Percentiles rank a stretch among this genome's conserved stretches.
phyloP scores from a whole-genome alignment of 2,888 invertebrate species.

The Laspeyria flexula region DNA sequence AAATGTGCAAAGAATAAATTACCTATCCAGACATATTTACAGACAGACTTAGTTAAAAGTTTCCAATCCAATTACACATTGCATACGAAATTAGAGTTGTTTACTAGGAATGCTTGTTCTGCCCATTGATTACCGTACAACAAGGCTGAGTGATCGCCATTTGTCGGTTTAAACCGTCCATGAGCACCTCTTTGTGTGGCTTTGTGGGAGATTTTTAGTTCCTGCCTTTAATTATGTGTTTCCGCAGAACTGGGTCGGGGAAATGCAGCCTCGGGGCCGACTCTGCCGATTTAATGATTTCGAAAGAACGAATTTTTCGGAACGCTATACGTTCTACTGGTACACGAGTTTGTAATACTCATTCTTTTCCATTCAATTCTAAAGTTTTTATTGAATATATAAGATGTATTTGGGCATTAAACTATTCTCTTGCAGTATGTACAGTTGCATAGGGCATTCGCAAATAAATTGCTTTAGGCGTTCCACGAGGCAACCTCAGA shows the following conservation, averaged over 20 bases:
- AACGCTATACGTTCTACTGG: constrained; percentile 23
- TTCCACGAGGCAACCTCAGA: no score
- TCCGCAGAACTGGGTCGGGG: constrained; percentile 50
- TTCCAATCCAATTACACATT: neutral
- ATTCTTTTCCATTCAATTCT: no score
- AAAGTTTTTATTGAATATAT: neutral
- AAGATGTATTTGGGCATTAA: neutral
- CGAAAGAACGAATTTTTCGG: constrained; percentile 40
- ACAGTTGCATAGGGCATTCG: no score
- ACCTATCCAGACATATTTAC: no score
- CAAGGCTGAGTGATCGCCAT: constrained; percentile 31
- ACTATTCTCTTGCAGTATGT: no score
- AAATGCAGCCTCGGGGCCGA: constrained; percentile 26
- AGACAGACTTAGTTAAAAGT: neutral
- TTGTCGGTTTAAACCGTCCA: constrained; percentile 42
- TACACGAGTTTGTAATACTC: constrained; percentile 15
- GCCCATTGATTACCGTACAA: constrained; percentile 6
- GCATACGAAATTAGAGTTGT: neutral
- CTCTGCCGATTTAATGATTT: constrained; percentile 34
- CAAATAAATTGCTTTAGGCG: no score
- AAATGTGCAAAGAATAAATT: no score
- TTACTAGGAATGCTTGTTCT: neutral
- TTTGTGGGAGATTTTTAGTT: constrained; percentile 56
- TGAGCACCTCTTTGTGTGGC: constrained; percentile 45
- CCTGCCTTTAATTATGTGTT: constrained; percentile 71